A percentile compares a stretch with the other conserved stretches of the same genome.
Conservation (phyloP, 2,797 vertebrate species). For the Urosaurus nigricauda region DNA sequence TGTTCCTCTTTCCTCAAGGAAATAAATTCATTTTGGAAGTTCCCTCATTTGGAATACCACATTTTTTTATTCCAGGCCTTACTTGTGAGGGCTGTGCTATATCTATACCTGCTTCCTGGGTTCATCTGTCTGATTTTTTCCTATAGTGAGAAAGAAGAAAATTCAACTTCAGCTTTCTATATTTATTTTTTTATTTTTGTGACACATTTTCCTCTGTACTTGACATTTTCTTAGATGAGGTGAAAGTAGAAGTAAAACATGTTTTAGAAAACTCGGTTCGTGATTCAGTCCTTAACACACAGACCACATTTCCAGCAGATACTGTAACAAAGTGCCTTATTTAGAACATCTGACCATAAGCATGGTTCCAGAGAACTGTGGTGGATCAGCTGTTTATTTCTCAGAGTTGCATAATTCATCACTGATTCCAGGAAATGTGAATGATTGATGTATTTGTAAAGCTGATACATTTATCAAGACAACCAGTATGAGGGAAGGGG, state of each 20-base stretch:
- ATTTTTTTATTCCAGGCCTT: background rate
- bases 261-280: conserved; percentile 60
- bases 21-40: background rate
- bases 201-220: background rate
- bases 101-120: background rate
- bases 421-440: conserved; percentile 70
- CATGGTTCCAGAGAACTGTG: conserved; percentile 67
- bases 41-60: no score
- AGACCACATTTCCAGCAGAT: conserved; percentile 58
- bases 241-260: conserved; percentile 58
- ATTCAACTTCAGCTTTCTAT: conserved; percentile 4
- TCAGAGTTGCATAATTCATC: conserved; percentile 67
- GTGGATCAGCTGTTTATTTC: conserved; percentile 73
- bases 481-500: conserved; percentile 49
- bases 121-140: background rate
- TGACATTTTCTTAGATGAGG: conserved; percentile 4
- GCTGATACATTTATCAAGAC: conserved; percentile 68
- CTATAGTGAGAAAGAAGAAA: background rate
- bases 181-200: background rate
- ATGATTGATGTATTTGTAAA: conserved; percentile 70
- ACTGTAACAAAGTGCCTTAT: conserved; percentile 70
- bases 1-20: background rate
- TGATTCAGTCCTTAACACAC: conserved; percentile 74
- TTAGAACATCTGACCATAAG: conserved; percentile 75
- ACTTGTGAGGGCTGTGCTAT: background rate